These are phyloP conservation scores for Trochalopteron elliotii DNA, from an alignment of 2,113 vertebrate species.

Conservation along the genomic window DNA sequence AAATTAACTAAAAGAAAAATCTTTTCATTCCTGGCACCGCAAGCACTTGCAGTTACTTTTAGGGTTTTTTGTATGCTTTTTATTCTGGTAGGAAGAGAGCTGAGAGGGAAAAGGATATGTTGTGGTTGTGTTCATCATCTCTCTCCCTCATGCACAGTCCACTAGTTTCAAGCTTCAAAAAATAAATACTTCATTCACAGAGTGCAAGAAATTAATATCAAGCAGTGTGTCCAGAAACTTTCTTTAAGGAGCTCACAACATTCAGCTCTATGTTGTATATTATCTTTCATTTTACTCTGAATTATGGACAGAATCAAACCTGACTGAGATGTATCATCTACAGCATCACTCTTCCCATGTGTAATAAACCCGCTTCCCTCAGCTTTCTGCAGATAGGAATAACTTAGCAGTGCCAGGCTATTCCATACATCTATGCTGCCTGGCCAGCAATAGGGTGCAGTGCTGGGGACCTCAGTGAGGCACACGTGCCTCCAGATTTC, in stretches of 20 bases:
- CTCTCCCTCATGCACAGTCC: background rate
- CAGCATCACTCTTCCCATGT: background rate
- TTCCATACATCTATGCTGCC: no score
- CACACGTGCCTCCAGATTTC: background rate
- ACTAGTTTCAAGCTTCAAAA: background rate
- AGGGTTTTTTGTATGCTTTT: background rate
- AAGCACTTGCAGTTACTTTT: background rate
- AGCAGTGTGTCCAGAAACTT: background rate
- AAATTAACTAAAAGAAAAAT: background rate
- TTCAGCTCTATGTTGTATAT: background rate
- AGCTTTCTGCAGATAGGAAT: background rate
- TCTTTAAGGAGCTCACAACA: background rate
- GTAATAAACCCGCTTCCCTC: background rate
- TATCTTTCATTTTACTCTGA: background rate
- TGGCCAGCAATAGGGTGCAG: fast-evolving
- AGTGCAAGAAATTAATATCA: background rate
- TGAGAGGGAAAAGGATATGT: background rate
- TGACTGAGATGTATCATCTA: background rate
- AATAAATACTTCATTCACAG: background rate
- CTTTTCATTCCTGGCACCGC: background rate
- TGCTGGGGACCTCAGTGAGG: background rate
- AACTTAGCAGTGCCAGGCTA: background rate
- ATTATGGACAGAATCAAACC: background rate
- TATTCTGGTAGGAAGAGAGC: background rate
- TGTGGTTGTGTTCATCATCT: background rate